Evolutionary conservation across 2,797 vertebrate species (phyloP).

Genomic region (Chloroceryle amazona): DNA sequence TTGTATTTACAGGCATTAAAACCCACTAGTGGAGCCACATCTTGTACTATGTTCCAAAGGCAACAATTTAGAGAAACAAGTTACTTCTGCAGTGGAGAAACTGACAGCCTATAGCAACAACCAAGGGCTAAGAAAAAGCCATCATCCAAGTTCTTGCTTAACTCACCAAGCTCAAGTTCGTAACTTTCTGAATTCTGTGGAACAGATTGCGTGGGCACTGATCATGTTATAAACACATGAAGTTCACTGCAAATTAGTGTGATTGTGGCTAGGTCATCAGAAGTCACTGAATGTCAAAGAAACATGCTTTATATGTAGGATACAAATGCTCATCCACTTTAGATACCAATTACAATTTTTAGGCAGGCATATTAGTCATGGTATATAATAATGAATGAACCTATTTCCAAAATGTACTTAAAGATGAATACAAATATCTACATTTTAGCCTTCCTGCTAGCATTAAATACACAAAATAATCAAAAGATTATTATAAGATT

Average conservation of each 20-base stretch:
- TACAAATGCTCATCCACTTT: neutral
- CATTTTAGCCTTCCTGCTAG: neutral
- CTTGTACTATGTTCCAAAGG: neutral
- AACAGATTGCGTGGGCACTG: neutral
- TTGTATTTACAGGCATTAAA: accelerated
- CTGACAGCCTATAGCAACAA: neutral
- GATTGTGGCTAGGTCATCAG: neutral
- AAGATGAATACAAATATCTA: neutral
- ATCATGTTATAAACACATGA: neutral
- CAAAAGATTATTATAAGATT: neutral
- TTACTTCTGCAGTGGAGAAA: neutral
- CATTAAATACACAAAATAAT: neutral
- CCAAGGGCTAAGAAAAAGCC: neutral
- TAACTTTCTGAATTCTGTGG: neutral
- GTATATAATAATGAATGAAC: neutral
- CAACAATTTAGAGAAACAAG: neutral
- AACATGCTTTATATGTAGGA: neutral
- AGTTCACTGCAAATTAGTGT: neutral
- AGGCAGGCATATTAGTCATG: neutral
- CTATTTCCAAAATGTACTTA: neutral
- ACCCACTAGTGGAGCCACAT: neutral
- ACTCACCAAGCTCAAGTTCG: neutral
- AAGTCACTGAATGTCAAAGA: neutral
- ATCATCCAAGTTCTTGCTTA: neutral
- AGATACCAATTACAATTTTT: neutral